A percentile compares a stretch with the other conserved stretches of the same genome.
Evolutionary conservation across 2,888 invertebrate species (phyloP).

Genomic region (Epinotia ramella): DNA sequence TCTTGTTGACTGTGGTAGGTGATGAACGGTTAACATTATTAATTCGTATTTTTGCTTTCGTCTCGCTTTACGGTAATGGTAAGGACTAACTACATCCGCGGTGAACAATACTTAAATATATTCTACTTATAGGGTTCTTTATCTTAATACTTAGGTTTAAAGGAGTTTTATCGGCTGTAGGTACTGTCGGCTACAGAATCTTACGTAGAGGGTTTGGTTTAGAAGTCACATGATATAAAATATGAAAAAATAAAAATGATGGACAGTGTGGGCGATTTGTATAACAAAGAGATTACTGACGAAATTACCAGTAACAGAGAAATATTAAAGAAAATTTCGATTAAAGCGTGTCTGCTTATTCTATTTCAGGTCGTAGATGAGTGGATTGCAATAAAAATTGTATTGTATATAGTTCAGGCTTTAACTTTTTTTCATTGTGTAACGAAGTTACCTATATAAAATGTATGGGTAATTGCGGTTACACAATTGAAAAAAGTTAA

Average conservation of each 20-base stretch:
- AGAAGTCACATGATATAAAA: neutral
- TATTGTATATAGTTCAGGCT: too few species aligned
- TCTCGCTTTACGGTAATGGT: constrained; percentile 1
- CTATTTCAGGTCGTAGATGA: too few species aligned
- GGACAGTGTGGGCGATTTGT: neutral
- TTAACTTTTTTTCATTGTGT: too few species aligned
- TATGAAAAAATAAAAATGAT: neutral
- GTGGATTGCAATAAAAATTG: too few species aligned
- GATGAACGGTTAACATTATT: neutral
- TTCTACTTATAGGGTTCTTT: too few species aligned
- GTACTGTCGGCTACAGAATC: neutral
- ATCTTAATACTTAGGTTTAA: neutral
- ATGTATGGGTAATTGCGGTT: too few species aligned
- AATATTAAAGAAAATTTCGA: neutral
- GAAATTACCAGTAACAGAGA: neutral
- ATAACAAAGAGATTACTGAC: too few species aligned
- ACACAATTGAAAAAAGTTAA: too few species aligned
- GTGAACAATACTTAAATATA: neutral
- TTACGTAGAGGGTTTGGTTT: neutral
- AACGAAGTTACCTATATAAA: too few species aligned
- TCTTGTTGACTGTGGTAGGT: neutral
- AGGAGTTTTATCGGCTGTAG: too few species aligned
- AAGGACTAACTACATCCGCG: neutral
- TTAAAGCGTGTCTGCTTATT: too few species aligned
- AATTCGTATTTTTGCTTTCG: neutral